A percentile compares a stretch with the other conserved stretches of the same genome.
Evolutionary conservation across 2,797 vertebrate species (phyloP).

Genomic region (Phyllotis vaccarum): DNA sequence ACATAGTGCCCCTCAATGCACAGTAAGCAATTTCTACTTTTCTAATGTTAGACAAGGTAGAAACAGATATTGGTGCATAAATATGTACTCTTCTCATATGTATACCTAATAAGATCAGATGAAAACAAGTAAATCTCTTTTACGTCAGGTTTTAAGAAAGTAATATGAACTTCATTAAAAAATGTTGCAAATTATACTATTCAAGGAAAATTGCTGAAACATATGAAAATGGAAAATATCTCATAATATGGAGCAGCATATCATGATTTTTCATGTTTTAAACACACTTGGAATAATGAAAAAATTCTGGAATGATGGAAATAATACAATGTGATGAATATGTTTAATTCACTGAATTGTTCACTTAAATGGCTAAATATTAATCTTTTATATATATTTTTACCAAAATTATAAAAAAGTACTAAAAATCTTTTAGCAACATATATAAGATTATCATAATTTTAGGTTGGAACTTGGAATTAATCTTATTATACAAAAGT

Average conservation of each 20-base stretch:
- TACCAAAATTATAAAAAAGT: neutral
- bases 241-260: neutral
- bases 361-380: slow-evolving; percentile 26
- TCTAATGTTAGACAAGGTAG: slow-evolving; percentile 33
- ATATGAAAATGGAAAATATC: slow-evolving; percentile 52
- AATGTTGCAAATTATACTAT: slow-evolving; percentile 20
- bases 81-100: neutral
- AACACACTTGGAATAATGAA: neutral
- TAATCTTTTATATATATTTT: slow-evolving; percentile 25
- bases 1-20: neutral
- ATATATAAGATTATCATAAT: neutral
- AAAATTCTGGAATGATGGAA: neutral
- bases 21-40: neutral
- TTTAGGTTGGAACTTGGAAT: slow-evolving; percentile 36
- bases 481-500: neutral
- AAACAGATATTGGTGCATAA: neutral
- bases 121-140: slow-evolving; percentile 46
- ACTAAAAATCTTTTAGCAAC: slow-evolving; percentile 22
- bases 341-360: neutral
- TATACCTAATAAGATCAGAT: slow-evolving; percentile 3
- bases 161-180: slow-evolving; percentile 33
- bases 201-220: slow-evolving; percentile 2
- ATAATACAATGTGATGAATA: neutral
- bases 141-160: slow-evolving; percentile 32
- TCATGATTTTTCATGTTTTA: slow-evolving; percentile 19